A percentile compares a stretch with the other conserved stretches of the same genome.
phyloP scores from a whole-genome alignment of 1,140 invertebrate genomes.

The Euschistus heros region DNA sequence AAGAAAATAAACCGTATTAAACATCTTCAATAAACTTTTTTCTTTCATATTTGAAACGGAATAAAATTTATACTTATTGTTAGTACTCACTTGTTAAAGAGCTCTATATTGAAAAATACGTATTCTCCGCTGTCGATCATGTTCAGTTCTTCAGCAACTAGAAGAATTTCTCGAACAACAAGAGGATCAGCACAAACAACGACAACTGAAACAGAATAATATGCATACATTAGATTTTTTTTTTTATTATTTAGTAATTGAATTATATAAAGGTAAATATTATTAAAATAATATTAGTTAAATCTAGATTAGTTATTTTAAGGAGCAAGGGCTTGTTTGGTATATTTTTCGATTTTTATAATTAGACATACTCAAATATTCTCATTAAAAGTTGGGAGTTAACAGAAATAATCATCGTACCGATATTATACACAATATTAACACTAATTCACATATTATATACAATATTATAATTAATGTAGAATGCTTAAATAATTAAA shows the following conservation, averaged over 20 bases:
- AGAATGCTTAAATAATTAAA: too few relatives aligned
- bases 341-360: too few relatives aligned
- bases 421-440: too few relatives aligned
- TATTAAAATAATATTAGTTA: too few relatives aligned
- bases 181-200: conserved; percentile 83
- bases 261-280: background rate
- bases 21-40: background rate
- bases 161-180: conserved; percentile 76
- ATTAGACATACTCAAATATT: too few relatives aligned
- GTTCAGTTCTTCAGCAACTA: conserved; percentile 81
- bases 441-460: too few relatives aligned
- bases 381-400: too few relatives aligned
- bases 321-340: too few relatives aligned
- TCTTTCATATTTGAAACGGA: background rate
- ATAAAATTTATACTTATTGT: background rate
- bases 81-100: conserved; percentile 78
- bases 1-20: too few relatives aligned
- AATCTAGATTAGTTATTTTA: too few relatives aligned
- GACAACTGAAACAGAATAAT: conserved; percentile 64
- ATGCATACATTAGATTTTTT: background rate
- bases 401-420: too few relatives aligned
- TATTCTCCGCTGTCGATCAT: conserved; percentile 94
- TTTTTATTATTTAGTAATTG: background rate
- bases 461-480: too few relatives aligned
- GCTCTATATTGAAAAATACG: conserved; percentile 94